These are phyloP conservation scores for Turnix velox DNA, from an alignment of 2,113 vertebrate species.

Conservation along the genomic window DNA sequence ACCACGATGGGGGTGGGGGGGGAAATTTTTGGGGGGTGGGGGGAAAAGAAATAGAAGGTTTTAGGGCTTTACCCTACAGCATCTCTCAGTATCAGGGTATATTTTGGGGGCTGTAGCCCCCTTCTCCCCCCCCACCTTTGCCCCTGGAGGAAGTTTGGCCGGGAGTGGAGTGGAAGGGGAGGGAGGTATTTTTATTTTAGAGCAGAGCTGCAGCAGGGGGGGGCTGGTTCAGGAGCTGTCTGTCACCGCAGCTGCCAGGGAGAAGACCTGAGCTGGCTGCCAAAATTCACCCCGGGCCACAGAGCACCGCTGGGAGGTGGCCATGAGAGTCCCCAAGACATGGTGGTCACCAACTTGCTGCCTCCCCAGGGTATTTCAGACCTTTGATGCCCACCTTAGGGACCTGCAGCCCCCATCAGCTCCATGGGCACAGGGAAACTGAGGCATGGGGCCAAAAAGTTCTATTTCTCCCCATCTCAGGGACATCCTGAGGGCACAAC, in stretches of 20 bases:
- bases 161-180: conserved; percentile 30
- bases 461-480: rapidly evolving
- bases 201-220: conserved; percentile 58
- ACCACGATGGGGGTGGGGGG: background rate
- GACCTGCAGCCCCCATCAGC: too few relatives aligned
- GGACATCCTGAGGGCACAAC: rapidly evolving
- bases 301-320: background rate
- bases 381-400: rapidly evolving
- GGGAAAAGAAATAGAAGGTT: background rate
- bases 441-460: background rate
- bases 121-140: background rate
- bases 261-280: conserved; percentile 4
- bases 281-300: background rate
- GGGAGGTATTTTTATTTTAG: conserved; percentile 65
- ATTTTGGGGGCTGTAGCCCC: background rate
- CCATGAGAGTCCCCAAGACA: background rate
- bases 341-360: rapidly evolving
- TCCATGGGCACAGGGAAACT: background rate
- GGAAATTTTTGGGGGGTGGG: too few relatives aligned
- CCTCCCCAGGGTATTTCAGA: rapidly evolving
- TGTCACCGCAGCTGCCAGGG: conserved; percentile 52
- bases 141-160: conserved; percentile 50
- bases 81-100: background rate
- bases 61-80: background rate
- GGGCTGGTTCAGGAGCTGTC: conserved; percentile 63